Evolutionary conservation across 2,113 vertebrate genomes (phyloP), one percentile per base, ranked within the genome.

Genomic region (Rhagologus leucostigma): DNA sequence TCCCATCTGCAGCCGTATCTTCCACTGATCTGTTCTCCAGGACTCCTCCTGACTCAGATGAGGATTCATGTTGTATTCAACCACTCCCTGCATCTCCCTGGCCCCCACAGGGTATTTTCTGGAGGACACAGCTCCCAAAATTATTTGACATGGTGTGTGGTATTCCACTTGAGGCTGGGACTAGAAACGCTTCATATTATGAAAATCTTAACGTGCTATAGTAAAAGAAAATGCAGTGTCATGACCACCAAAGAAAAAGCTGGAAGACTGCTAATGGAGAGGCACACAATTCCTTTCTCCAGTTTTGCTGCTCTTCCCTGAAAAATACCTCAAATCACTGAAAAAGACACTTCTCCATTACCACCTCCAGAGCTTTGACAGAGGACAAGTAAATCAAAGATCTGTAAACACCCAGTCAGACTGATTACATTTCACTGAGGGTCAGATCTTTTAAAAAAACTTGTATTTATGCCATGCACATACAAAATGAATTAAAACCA

Each of bases 381-480:
- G 27, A 67, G 37, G 26, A 56, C 24, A 79, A 30, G 57, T 55
- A 90, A 92, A 89, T 35, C 47, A 86, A 68, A 76, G 67, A 85
- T 53, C 50, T 35, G n/a, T 89, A 89, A 92, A 86, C 23, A 84
- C 39, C 15, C 39, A 55, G 75, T 73, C 62, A 85, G 56, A 53
- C 20, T 55, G 63, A 83, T 57, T 41, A 55, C 14, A 78, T 67
- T 90, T 82, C 62, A 76, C 26, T 59, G 35, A 59, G 18, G 23
- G 10, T 2, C 50, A 84, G n/a, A 42, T 87, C 26, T 82, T 59
- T 37, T 7, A 6, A 49, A 71, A 89, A 63, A 0, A 0, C 6
- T 13, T 26, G 6, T 69, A 42, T 80, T 79, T 91, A 62, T 50
- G 30, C 39, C 20, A 71, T 20, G 37, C 42, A 74, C 13, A 49